Conservation (phyloP, 2,797 vertebrate species). For the Falco biarmicus region DNA sequence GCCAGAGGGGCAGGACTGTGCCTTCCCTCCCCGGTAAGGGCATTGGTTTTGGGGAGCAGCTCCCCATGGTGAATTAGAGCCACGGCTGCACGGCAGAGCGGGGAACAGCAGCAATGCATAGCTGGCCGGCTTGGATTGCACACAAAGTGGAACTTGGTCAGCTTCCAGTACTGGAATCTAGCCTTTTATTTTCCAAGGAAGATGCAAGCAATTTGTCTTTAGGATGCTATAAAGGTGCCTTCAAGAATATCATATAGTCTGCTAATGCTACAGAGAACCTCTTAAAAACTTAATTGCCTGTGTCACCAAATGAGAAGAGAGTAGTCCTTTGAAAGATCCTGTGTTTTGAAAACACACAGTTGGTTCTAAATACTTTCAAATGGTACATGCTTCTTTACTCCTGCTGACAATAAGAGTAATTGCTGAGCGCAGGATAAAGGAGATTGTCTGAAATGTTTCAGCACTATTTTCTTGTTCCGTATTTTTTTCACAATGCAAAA, state of each 20-base stretch:
- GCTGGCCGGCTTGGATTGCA: background rate
- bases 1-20: background rate
- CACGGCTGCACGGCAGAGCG: background rate
- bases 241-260: conserved; percentile 19
- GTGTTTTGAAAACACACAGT: conserved; percentile 29
- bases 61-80: background rate
- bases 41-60: background rate
- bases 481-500: background rate
- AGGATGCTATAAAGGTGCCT: conserved; percentile 29
- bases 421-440: background rate
- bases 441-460: conserved; percentile 23
- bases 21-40: background rate
- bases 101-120: background rate
- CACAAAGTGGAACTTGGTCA: background rate
- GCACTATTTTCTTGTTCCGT: background rate
- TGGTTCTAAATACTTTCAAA: conserved; percentile 24
- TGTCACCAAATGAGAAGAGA: conserved; percentile 42
- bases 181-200: conserved; percentile 1
- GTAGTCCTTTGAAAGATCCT: conserved; percentile 24
- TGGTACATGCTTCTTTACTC: background rate
- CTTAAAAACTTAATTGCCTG: conserved; percentile 58
- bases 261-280: conserved; percentile 39
- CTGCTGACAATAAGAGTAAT: conserved; percentile 45
- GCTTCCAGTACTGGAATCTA: background rate
- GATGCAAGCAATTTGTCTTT: conserved; percentile 37